Evolutionary conservation across 2,113 vertebrate genomes (phyloP).

Genomic region (Eretmochelys imbricata): DNA sequence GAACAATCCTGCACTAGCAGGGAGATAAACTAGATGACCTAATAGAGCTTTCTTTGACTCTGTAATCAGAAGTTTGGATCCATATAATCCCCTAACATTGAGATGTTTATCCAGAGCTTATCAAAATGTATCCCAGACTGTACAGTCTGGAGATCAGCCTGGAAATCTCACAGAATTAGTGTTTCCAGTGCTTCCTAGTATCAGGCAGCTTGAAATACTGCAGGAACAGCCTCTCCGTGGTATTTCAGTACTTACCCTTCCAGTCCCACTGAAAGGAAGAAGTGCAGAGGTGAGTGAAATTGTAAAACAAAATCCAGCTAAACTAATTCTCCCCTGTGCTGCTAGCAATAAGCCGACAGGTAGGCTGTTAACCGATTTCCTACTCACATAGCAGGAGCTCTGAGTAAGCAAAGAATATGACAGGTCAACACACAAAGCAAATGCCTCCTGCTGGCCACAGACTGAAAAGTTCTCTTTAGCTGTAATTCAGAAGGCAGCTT

Average conservation of each 20-base stretch:
- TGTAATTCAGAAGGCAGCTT: neutral
- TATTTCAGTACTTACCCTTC: neutral
- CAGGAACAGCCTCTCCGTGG: neutral
- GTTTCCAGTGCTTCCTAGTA: neutral
- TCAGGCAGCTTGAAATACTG: neutral
- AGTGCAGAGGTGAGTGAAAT: neutral
- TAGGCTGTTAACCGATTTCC: neutral
- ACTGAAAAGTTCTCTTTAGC: neutral
- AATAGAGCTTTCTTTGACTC: neutral
- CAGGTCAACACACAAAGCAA: neutral
- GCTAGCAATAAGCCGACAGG: neutral
- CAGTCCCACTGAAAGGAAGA: neutral
- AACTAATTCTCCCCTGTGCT: neutral
- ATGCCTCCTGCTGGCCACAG: neutral
- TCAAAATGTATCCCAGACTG: neutral
- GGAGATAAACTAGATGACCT: neutral
- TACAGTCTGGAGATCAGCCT: neutral
- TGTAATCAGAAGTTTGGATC: neutral
- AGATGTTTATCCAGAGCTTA: neutral
- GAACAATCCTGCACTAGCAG: too few species aligned
- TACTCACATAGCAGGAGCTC: neutral
- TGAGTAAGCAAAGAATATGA: neutral
- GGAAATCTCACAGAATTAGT: neutral
- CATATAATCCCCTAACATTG: neutral
- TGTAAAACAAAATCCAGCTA: neutral